Base-by-base conservation (phyloP, 2,113 vertebrate genomes). In the Oenanthe oenanthe region DNA sequence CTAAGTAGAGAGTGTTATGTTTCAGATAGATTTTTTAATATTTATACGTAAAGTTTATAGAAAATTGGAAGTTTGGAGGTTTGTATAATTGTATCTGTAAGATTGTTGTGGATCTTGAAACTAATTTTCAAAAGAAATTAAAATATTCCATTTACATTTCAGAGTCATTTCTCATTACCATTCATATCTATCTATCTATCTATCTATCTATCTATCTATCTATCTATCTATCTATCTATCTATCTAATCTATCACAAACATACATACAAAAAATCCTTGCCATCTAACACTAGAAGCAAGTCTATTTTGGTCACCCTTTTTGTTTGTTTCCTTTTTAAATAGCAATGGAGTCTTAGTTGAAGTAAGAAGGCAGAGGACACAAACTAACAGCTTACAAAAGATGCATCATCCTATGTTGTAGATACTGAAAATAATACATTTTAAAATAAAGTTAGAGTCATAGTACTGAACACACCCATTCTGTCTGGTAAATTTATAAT, bases 1-100 rank as follows among this genome's bases (percentile, higher is more conserved):
- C 28, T n/a, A 68, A 88, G 6, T 20, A 62, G 12, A 57, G 5
- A 2, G 0, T 4, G 0, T 4, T 4, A 24, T 21, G 3, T 63
- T 93, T 84, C 45, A 70, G 51, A 48, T 24, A 36, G 11, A 4
- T 62, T 57, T 9, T 15, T 94, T 71, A 29, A 72, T 48, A 17
- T 68, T 80, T 47, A 43, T 34, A 36, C 28, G 17, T 12, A 73
- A 83, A 83, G 2, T 40, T 73, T 70, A 57, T 10, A 53, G n/a
- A 77, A 81, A n/a, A 87, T 5, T 42, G n/a, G 26, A 51, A 16
- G 26, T 17, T 51, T 51, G 15, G 17, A 63, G 4, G 1, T 5
- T 42, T 61, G 19, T 61, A 1, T 24, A 68, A 48, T 25, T 73
- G 6, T 31, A 31, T 24, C 73, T 2, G 1, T 45, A 43, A 92